A percentile compares a stretch with the other conserved stretches of the same genome.
Evolutionary conservation across 2,888 invertebrate species (phyloP).

Genomic region (Rotaria socialis): DNA sequence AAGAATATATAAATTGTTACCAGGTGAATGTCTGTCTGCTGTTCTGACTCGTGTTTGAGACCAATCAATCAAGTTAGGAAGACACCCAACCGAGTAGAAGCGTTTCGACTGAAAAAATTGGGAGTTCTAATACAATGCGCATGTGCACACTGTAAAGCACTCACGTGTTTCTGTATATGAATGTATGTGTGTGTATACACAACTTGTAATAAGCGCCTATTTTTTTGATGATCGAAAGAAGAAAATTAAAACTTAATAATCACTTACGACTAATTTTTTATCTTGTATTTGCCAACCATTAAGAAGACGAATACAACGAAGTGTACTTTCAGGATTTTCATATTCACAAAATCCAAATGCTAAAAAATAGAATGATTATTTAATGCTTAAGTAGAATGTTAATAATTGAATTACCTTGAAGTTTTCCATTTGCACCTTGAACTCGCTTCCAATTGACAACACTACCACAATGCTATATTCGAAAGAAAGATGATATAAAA

Average conservation of each 20-base stretch:
- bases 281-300: constrained; percentile 88
- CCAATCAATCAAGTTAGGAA: neutral
- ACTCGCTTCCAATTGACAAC: constrained; percentile 95
- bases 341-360: constrained; percentile 97
- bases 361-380: constrained; percentile 50
- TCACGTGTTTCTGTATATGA: neutral
- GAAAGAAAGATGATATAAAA: neutral
- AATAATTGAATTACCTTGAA: constrained; percentile 59
- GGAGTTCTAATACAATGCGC: neutral
- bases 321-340: constrained; percentile 86
- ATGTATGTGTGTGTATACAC: neutral
- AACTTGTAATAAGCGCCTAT: neutral
- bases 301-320: constrained; percentile 80
- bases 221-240: neutral
- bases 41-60: neutral
- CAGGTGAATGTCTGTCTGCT: neutral
- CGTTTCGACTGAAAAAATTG: neutral
- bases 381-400: no score
- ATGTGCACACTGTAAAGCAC: neutral
- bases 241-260: neutral
- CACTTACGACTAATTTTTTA: constrained; percentile 77
- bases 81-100: neutral
- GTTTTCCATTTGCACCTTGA: constrained; percentile 68
- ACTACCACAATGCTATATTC: constrained; percentile 73
- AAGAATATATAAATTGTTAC: neutral